phyloP scores from a whole-genome alignment of 2,113 vertebrate species.

The Xyliphius kryptos region DNA sequence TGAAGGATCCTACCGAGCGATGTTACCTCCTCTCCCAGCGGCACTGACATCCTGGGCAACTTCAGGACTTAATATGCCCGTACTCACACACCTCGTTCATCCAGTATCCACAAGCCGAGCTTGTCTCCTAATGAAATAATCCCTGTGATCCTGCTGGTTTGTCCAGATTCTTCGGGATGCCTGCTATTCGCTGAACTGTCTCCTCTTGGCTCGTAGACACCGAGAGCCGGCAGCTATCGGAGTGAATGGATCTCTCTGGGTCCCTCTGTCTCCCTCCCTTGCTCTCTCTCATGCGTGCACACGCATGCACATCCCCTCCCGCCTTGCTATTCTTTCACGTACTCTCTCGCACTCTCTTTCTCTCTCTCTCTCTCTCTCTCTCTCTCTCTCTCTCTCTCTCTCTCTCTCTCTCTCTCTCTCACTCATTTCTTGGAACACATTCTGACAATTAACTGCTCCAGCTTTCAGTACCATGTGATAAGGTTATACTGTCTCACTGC shows the following conservation, averaged over 20 bases:
- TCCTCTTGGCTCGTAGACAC: no score
- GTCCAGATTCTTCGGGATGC: no score
- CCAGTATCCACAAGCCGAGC: not conserved
- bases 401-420: slow-evolving; percentile 13
- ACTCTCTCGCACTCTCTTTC: slow-evolving; percentile 15
- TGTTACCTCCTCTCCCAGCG: slow-evolving; percentile 11
- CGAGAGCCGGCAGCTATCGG: no score
- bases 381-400: slow-evolving; percentile 15
- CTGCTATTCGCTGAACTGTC: no score
- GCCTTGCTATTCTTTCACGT: slow-evolving; percentile 35
- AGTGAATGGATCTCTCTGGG: not conserved
- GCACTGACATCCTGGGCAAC: slow-evolving; percentile 28
- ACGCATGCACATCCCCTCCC: no score
- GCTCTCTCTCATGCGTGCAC: slow-evolving; percentile 9
- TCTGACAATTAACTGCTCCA: slow-evolving; percentile 54
- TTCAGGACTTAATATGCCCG: no score
- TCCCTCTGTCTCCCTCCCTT: not conserved
- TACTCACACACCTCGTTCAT: no score
- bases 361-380: slow-evolving; percentile 27
- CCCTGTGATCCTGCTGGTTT: no score
- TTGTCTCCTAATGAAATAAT: no score
- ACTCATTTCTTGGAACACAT: slow-evolving; percentile 8
- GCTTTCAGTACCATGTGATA: slow-evolving; percentile 55
- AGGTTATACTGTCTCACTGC: slow-evolving; percentile 48
- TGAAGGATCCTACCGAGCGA: slow-evolving; percentile 26